Percentiles rank a stretch among this genome's conserved stretches.
phyloP scores from a whole-genome alignment of 1,140 invertebrate species.

The Drosophila paulistorum region DNA sequence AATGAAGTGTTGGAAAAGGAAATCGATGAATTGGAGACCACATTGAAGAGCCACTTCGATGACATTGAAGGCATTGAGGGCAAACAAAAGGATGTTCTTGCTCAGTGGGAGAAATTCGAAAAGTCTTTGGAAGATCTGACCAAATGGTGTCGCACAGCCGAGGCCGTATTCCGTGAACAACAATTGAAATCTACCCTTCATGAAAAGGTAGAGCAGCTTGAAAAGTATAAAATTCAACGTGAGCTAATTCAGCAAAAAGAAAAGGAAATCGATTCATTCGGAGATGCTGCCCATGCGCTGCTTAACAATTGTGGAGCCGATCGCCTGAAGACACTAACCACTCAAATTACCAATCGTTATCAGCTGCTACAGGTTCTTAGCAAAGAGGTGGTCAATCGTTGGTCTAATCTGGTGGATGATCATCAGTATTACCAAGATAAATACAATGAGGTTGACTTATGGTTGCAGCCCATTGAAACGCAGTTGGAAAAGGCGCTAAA shows the following conservation, averaged over 20 bases:
- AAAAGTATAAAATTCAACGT: slow-evolving; percentile 89
- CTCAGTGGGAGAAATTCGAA: slow-evolving; percentile 95
- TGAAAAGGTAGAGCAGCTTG: slow-evolving; percentile 92
- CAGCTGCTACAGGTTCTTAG: slow-evolving; percentile 91
- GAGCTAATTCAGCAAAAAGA: slow-evolving; percentile 90
- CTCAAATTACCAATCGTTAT: slow-evolving; percentile 95
- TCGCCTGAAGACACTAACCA: slow-evolving; percentile 93
- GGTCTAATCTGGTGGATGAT: slow-evolving; percentile 93
- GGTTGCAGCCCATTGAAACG: slow-evolving; percentile 91
- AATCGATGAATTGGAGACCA: slow-evolving; percentile 87
- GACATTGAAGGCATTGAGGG: slow-evolving; percentile 87
- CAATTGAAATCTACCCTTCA: slow-evolving; percentile 90
- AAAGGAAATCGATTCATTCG: slow-evolving; percentile 92
- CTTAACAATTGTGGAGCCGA: slow-evolving; percentile 93
- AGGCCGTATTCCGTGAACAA: slow-evolving; percentile 93
- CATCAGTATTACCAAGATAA: slow-evolving; percentile 92
- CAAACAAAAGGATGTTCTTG: slow-evolving; percentile 89
- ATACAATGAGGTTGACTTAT: slow-evolving; percentile 89
- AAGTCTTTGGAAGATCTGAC: slow-evolving; percentile 89
- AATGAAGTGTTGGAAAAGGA: slow-evolving; percentile 89
- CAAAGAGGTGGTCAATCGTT: slow-evolving; percentile 94
- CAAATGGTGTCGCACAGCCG: slow-evolving; percentile 93
- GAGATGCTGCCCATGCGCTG: slow-evolving; percentile 94
- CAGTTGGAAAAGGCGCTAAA: slow-evolving; percentile 88
- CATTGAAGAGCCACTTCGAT: slow-evolving; percentile 86